Base-by-base conservation (phyloP, 2,113 vertebrate species). In the Plectropomus leopardus region DNA sequence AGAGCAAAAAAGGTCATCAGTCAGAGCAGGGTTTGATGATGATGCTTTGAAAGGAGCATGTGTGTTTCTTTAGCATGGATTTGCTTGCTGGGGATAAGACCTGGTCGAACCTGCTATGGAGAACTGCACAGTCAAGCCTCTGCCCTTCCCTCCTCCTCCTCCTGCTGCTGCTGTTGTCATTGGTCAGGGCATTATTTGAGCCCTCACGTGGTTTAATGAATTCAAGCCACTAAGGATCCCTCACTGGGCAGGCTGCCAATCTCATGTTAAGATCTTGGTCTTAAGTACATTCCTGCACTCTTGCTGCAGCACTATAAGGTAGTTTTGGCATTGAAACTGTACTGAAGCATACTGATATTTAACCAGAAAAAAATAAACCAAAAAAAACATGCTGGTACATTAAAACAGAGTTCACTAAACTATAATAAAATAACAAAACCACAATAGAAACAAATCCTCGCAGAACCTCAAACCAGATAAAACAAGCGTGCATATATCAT, bases 281-380 rank as follows among this genome's bases (percentile, higher is more conserved):
- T 91, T 81, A 85, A 82, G 84, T 48, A 88, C 83, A 92, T 91
- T 90, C 85, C 85, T 86, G 81, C 85, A 75, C 85, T 83, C 65
- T 80, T 42, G 72, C 78, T 74, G 79, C 70, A 79, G 69, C 72
- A 51, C 78, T 66, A 21, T 45, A 65, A 44, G 16, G 50, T 72
- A 42, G 5, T 58, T 65, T 75, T 74, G 40, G 76, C 77, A 76
- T 5, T 40, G 51, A 64, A 64, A 32, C 1, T 4, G 30, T 19
- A 51, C 0, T 53, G 44, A 30, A 57, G 28, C 14, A 32, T 19
- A 28, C 2, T 5, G 45, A 21, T 5, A 45, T 60, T 69, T 51
- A 28, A 72, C 28, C 14, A 15, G 30, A n/a, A n/a, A n/a, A n/a
- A n/a, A n/a, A n/a, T n/a, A n/a, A n/a, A n/a, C n/a, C n/a, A n/a